Conservation (phyloP, 2,888 invertebrate species). For the Drosophila borealis region DNA sequence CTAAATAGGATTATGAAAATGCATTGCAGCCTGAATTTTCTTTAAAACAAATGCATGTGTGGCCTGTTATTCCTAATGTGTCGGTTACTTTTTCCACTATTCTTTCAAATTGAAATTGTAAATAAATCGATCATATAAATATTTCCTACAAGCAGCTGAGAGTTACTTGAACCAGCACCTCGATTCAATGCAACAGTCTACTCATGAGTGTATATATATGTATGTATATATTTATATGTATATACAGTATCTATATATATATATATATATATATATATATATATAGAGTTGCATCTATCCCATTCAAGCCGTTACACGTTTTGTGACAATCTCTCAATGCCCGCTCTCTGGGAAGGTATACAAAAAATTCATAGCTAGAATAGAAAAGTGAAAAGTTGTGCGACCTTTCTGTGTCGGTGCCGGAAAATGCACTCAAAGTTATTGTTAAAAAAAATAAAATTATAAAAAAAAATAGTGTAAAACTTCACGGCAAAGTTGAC, state of each 20-base stretch:
- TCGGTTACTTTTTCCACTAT: too few relatives aligned
- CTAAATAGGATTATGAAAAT: too few relatives aligned
- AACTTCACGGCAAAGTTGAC: constrained; percentile 61
- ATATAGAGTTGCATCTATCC: neutral
- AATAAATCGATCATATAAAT: too few relatives aligned
- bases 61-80: too few relatives aligned
- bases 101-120: too few relatives aligned
- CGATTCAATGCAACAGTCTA: neutral
- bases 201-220: neutral
- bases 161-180: too few relatives aligned
- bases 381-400: constrained; percentile 55
- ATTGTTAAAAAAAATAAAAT: constrained; percentile 27
- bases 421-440: constrained; percentile 50
- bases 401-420: constrained; percentile 58
- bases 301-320: constrained; percentile 3
- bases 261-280: neutral
- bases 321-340: neutral
- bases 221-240: neutral
- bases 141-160: too few relatives aligned
- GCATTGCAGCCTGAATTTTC: too few relatives aligned
- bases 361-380: constrained; percentile 15
- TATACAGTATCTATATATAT: too few relatives aligned
- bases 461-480: constrained; percentile 54
- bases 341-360: constrained; percentile 1
- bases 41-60: too few relatives aligned